Base-by-base conservation (phyloP, 2,797 vertebrate species). In the Paedocypris micromegethes region DNA sequence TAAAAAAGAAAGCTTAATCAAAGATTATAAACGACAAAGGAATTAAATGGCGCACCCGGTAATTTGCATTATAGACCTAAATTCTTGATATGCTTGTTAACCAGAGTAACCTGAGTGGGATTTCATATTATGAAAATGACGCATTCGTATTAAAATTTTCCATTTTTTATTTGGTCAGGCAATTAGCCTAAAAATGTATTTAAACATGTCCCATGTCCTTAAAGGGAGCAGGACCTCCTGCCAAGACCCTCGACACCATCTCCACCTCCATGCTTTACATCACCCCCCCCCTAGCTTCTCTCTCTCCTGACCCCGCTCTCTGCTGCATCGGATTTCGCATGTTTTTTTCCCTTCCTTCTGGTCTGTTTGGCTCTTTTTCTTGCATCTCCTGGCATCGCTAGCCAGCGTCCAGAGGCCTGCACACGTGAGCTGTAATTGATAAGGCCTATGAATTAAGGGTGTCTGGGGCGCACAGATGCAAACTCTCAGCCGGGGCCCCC, bases 241-340 rank as follows among this genome's bases (percentile, higher is more conserved):
- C 81, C 78, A 81, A 82, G 83, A 81, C 83, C 83, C 82, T 84
- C 66, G 81, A 81, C 75, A 82, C 76, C 77, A 62, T 66, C 49
- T 67, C 67, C 67, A 75, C 73, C 79, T 72, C 71, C 54, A 59
- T 68, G 59, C 54, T 70, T 75, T 73, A 69, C 72, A 43, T 70
- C 64, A 58, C 50, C 5, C 62, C 40, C 58, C 9, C 62, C 64
- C 70, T 63, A 49, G 51, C 3, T 69, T 70, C 64, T 37, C 75
- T 57, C 62, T 66, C 51, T 55, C 66, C 23, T 54, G 5, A 39
- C 65, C 42, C 58, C 54, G 51, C 8, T 37, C 54, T 38, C 39
- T 74, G 77, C 58, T 68, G 74, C 53, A 64, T 73, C 73, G 67
- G 55, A 70, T 76, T 74, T 78, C 39, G 46, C 66, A 60, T 70